Evolutionary conservation across 2,113 vertebrate genomes (phyloP), one percentile per base, ranked within the genome.

Genomic region (Pseudorasbora parva): DNA sequence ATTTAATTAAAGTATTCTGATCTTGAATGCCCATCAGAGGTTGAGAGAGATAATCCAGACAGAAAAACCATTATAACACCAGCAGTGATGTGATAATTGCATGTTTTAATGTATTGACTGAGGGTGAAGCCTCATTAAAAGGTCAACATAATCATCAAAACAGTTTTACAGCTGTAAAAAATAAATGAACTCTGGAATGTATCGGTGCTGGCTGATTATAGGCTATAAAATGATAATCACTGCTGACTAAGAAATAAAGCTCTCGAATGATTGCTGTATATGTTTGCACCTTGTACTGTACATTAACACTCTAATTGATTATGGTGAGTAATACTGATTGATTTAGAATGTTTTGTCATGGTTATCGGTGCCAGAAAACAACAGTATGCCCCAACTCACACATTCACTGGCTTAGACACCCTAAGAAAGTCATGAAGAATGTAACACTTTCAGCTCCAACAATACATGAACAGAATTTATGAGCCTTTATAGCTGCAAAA

Each of bases 401-500:
- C 11, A 74, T 57, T 72, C 33, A 8, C 17, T 47, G 33, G 33
- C 33, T 37, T 23, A 78, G 68, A 62, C 71, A 79, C 54, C 83
- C 79, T 43, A 25, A 33, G 72, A 60, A 90, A 87, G 81, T 79
- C 69, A 33, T 45, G 23, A 78, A 84, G 69, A 85, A 82, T 66
- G 56, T 75, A 19, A 82, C 72, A 68, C 41, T 47, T 59, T 60
- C 33, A 84, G 86, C 81, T 85, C 59, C 73, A 82, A 75, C 66
- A 14, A 78, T 68, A 64, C 62, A 87, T 82, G 82, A 89, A 88
- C 87, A 90, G 86, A 78, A 83, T 78, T 19, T 75, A 82, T 85
- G 37, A 78, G 23, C 21, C 33, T 66, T 66, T 30, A 77, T 66
- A 79, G 78, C 74, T 86, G 79, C 76, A 79, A 81, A 72, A 88